Conservation (phyloP, 64 coral and sea anemone genomes). For the Porites lutea region DNA sequence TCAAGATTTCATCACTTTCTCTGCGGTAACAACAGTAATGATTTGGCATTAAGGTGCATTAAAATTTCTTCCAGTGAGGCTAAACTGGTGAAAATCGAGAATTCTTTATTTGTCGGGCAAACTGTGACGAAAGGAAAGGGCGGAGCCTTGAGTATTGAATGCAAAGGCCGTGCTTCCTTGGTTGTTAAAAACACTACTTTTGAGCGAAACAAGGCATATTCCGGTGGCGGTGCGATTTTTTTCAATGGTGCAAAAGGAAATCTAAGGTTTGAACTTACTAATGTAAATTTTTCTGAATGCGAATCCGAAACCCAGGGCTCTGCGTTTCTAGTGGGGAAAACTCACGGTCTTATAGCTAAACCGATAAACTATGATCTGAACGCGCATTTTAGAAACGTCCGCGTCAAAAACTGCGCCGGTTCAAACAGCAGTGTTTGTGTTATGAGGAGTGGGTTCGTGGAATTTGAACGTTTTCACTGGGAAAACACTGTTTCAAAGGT, state of each 20-base stretch:
- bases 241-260: neutral
- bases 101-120: slow-evolving; percentile 20
- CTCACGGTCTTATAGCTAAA: neutral
- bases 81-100: neutral
- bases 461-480: slow-evolving; percentile 10
- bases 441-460: neutral
- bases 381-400: neutral
- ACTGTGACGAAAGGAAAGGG: neutral
- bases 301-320: neutral
- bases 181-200: neutral
- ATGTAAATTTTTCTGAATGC: slow-evolving; percentile 13
- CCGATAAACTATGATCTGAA: neutral
- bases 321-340: slow-evolving; percentile 7
- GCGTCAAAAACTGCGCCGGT: neutral
- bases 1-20: neutral
- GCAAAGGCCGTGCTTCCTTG: neutral
- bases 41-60: slow-evolving; percentile 14
- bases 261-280: neutral
- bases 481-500: neutral
- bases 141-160: neutral
- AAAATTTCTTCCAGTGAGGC: neutral
- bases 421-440: neutral
- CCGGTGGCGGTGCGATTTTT: slow-evolving; percentile 2
- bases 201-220: neutral
- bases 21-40: slow-evolving; percentile 32